A percentile compares a stretch with the other conserved stretches of the same genome.
Evolutionary conservation across 1,140 invertebrate genomes (phyloP).

Genomic region (Propsilocerus akamusi): DNA sequence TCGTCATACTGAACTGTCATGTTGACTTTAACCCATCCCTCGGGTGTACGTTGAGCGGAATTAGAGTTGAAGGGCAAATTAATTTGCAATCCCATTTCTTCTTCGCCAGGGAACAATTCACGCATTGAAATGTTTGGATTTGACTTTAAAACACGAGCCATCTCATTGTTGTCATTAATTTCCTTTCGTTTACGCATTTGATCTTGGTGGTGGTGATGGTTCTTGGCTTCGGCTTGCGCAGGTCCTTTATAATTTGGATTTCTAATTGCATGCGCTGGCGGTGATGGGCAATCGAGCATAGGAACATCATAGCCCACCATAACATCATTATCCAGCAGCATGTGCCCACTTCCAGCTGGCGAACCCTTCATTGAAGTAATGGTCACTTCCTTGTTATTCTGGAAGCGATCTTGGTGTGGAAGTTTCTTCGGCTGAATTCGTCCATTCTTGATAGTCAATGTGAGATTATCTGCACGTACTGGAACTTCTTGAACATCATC

Average conservation of each 20-base stretch:
- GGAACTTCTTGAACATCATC: not conserved
- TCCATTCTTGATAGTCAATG: not conserved
- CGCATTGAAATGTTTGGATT: conserved; percentile 64
- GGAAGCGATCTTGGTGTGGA: not conserved
- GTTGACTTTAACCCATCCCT: conserved; percentile 64
- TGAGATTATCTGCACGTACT: not conserved
- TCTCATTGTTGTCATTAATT: conserved; percentile 18
- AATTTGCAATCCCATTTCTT: conserved; percentile 56
- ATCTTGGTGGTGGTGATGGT: conserved; percentile 10
- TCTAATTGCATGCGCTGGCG: conserved; percentile 8
- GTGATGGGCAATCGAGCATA: not conserved
- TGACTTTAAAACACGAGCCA: conserved; percentile 35
- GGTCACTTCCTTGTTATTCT: conserved; percentile 1
- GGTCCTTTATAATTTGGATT: conserved; percentile 11
- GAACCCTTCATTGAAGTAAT: not conserved
- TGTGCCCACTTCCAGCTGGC: conserved; percentile 6
- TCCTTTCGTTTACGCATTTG: conserved; percentile 20
- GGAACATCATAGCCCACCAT: conserved; percentile 7
- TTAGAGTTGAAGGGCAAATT: conserved; percentile 22
- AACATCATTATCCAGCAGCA: conserved; percentile 7
- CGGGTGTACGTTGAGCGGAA: conserved; percentile 31
- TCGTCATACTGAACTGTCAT: conserved; percentile 59
- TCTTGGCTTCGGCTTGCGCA: conserved; percentile 11
- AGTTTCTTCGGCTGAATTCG: conserved; percentile 1
- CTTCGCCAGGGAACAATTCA: conserved; percentile 57